Evolutionary conservation across 2,888 invertebrate species (phyloP).

Genomic region (Chaitophorus viminalis): DNA sequence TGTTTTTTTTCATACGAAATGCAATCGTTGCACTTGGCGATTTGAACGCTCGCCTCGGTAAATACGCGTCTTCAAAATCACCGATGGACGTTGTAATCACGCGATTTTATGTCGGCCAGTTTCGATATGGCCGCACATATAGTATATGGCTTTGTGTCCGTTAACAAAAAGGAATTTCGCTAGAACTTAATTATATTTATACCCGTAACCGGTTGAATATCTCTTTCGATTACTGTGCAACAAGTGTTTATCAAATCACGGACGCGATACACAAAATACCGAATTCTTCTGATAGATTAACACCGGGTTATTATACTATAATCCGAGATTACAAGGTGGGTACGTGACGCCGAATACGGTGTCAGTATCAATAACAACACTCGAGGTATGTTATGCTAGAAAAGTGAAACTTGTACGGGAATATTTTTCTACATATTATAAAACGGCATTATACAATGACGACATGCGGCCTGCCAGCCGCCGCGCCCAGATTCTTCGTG

Average conservation of each 20-base stretch:
- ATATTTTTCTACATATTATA: constrained; percentile 9
- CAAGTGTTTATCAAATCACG: too few species aligned
- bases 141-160: too few species aligned
- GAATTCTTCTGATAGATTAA: neutral
- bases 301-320: neutral
- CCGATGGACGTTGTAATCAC: too few species aligned
- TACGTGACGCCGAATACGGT: neutral
- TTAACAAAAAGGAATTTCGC: neutral
- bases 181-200: neutral
- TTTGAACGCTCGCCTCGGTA: neutral
- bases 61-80: too few species aligned
- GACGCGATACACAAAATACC: too few species aligned
- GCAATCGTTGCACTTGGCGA: neutral
- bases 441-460: neutral
- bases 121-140: neutral
- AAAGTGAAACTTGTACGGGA: constrained; percentile 34
- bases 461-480: neutral
- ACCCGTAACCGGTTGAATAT: neutral
- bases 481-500: constrained; percentile 8
- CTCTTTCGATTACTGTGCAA: neutral
- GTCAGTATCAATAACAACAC: too few species aligned
- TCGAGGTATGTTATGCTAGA: neutral
- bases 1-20: too few species aligned
- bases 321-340: neutral
- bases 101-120: too few species aligned